These are phyloP conservation scores for Lapara coniferarum DNA, from an alignment of 2,888 invertebrate species.

Conservation along the genomic window DNA sequence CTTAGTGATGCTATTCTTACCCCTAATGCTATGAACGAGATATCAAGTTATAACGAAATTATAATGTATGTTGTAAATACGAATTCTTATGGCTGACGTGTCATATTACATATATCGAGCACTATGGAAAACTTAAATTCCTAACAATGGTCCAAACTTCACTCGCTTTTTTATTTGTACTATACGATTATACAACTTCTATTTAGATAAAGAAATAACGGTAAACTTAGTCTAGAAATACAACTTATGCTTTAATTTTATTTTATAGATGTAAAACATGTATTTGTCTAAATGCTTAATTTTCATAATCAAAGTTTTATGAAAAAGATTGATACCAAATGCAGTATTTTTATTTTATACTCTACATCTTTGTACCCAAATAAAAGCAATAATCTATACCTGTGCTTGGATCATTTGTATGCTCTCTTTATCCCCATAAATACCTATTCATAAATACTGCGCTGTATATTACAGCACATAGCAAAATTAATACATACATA, in stretches of 20 bases:
- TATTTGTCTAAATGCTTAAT: constrained; percentile 81
- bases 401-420: constrained; percentile 16
- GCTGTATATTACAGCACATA: no score
- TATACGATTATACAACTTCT: constrained; percentile 80
- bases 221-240: constrained; percentile 70
- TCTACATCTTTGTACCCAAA: constrained; percentile 82
- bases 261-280: constrained; percentile 77
- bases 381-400: constrained; percentile 76
- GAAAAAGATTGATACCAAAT: constrained; percentile 80
- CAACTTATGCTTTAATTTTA: constrained; percentile 77
- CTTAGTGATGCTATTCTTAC: constrained; percentile 79
- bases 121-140: constrained; percentile 81
- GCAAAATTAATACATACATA: no score
- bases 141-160: constrained; percentile 83
- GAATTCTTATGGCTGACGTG: constrained; percentile 71
- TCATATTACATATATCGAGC: constrained; percentile 63
- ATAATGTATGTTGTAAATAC: constrained; percentile 76
- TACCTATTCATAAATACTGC: no score
- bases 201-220: constrained; percentile 74
- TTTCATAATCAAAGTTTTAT: constrained; percentile 81
- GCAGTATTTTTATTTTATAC: constrained; percentile 83
- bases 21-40: constrained; percentile 70
- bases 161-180: constrained; percentile 82
- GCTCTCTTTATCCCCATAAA: no score
- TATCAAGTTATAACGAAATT: constrained; percentile 71